Percentiles rank a stretch among this genome's conserved stretches.
These are phyloP conservation scores for Pachyramphus minor DNA, from an alignment of 2,113 vertebrate genomes.

Conservation along the genomic window DNA sequence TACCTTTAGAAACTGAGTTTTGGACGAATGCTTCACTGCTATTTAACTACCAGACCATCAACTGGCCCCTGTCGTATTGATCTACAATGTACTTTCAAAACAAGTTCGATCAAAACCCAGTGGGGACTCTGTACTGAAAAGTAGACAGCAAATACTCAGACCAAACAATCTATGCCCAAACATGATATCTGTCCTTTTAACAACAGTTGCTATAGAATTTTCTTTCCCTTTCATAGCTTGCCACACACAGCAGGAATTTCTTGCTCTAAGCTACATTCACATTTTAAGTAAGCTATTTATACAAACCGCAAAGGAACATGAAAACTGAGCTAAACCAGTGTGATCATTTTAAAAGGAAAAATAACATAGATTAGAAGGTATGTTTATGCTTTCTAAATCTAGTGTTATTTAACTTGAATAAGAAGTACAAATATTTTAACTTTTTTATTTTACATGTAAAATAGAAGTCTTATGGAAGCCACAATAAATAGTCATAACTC, in stretches of 20 bases:
- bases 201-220: constrained; percentile 52
- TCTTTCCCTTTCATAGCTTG: constrained; percentile 30
- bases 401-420: background rate
- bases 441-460: background rate
- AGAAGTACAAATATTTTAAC: background rate
- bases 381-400: background rate
- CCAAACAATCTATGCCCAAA: constrained; percentile 47
- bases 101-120: constrained; percentile 56
- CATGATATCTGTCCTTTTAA: constrained; percentile 47
- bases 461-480: background rate
- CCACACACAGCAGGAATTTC: constrained; percentile 44
- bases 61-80: constrained; percentile 39
- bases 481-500: background rate
- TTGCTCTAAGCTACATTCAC: background rate
- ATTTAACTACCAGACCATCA: constrained; percentile 16
- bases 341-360: background rate
- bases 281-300: constrained; percentile 39
- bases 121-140: constrained; percentile 49
- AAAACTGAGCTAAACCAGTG: background rate
- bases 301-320: background rate
- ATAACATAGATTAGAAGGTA: background rate
- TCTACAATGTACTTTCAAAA: constrained; percentile 61
- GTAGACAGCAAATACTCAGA: constrained; percentile 50
- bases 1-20: background rate
- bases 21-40: constrained; percentile 1